Base-by-base conservation (phyloP, 2,797 vertebrate genomes). In the Ciconia nigra region DNA sequence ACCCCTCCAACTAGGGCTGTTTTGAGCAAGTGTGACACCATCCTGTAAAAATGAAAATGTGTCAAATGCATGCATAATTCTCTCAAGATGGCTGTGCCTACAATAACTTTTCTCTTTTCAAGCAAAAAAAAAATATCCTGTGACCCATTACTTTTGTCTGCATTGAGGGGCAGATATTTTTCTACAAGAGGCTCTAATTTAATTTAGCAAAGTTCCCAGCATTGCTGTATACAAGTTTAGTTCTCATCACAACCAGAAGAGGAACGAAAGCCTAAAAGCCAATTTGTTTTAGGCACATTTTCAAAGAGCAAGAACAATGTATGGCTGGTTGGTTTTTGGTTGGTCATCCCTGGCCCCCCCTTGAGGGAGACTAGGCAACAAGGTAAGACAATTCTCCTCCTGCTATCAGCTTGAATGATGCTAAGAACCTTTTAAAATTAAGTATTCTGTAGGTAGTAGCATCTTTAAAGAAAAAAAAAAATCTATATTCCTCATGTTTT, bases 11-110 rank as follows among this genome's bases (percentile, higher is more conserved):
- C 59, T 29, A 93, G 49, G 69, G 73, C 71, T 93, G 71, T 51
- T 96, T 71, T 59, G 35, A 85, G 82, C 42, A 95, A 91, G 57
- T 70, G 67, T 74, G 72, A 95, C 87, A 91, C 37, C 85, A 90
- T 46, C 59, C 85, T 5, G 7, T 52, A 96, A 96, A 94, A 96
- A 83, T 11, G 20, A 63, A 80, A 73, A 84, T 11, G 91, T 91
- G 87, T 77, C 93, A 97, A 71, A 88, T 52, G 59, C 55, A 92
- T 26, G 33, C 65, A 78, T 55, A 95, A 89, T 73, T 91, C 41
- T 67, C 86, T 67, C 47, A 83, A 80, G 31, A 78, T 78, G 47
- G n/a, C 33, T 85, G 31, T 80, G 55, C 74, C 71, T 63, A 65
- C 28, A 83, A 35, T 44, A 83, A 71, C 13, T 66, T 83, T 44